These are phyloP conservation scores for Palloptera scutellata DNA, from an alignment of 2,888 invertebrate genomes.

Conservation along the genomic window DNA sequence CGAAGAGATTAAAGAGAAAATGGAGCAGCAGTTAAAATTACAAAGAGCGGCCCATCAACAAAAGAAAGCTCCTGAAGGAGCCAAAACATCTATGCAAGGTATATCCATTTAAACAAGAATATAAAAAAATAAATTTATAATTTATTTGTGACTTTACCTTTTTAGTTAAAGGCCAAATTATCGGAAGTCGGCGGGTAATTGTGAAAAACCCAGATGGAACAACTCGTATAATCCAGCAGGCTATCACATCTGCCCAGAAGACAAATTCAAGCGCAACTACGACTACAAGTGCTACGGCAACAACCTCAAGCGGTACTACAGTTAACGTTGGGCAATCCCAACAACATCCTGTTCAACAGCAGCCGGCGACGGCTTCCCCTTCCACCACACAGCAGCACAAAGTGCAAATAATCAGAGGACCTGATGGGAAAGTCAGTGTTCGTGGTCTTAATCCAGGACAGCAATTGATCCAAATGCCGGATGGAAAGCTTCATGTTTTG, in stretches of 20 bases:
- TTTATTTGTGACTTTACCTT: conserved; percentile 6
- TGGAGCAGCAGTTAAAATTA: conserved; percentile 88
- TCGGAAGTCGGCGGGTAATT: conserved; percentile 61
- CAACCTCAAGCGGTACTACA: conserved; percentile 9
- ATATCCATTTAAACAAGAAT: conserved; percentile 1
- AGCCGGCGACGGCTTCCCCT: conserved; percentile 70
- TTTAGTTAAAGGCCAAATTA: conserved; percentile 50
- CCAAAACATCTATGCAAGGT: conserved; percentile 63
- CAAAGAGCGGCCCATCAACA: conserved; percentile 91
- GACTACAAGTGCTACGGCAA: conserved; percentile 20
- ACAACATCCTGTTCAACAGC: conserved; percentile 67
- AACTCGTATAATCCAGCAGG: conserved; percentile 72
- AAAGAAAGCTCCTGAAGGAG: conserved; percentile 76
- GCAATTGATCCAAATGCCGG: conserved; percentile 90
- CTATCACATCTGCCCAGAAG: conserved; percentile 66
- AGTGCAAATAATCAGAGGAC: conserved; percentile 89
- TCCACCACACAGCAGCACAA: conserved; percentile 73
- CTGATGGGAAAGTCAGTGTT: conserved; percentile 91
- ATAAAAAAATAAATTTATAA: not conserved
- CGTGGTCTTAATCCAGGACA: conserved; percentile 91
- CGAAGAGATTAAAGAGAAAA: conserved; percentile 83
- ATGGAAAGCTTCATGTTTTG: conserved; percentile 88
- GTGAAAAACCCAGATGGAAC: conserved; percentile 70
- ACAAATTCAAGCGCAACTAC: conserved; percentile 70
- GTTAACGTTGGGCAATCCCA: conserved; percentile 43